Evolutionary conservation across 2,113 vertebrate species (phyloP), one percentile per base, ranked within the genome.

Genomic region (Pristiophorus japonicus): DNA sequence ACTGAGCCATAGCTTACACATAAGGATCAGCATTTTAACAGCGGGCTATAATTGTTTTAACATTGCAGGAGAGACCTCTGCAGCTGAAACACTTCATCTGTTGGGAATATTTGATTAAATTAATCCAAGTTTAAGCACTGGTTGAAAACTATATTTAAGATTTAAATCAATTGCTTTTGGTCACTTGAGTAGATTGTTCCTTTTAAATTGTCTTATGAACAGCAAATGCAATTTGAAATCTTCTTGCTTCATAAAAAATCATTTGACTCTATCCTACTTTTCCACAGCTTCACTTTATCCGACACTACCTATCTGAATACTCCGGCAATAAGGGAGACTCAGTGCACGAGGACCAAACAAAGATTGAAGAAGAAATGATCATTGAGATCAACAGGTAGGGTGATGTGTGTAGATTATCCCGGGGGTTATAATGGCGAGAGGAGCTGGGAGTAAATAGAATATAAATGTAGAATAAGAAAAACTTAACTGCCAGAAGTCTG

Each of bases 331-430:
- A 92, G 62, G 88, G 88, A 18, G 88, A 92, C 59, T 92, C 88
- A 1, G 14, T 92, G 59, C 88, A 92, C 20, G 88, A 92, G 5
- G 88, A 92, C 59, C 88, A 92, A 38, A 10, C 59, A 7, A 92
- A 92, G 62, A 92, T 92, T 65, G 88, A 92, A 65, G 88, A 92
- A 3, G 88, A 92, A 34, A 92, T 92, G 88, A 92, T 92, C 88
- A 92, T 92, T 38, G 88, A 92, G n/a, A 92, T 92, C n/a, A 92
- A 92, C 88, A 92, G 88, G 88, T 92, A 18, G 59, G 18, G 16
- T 14, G 16, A 1, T 91, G n/a, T 91, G 27, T 81, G 34, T 59
- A 3, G 88, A 1, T 91, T 30, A 59, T 55, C 47, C 34, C 11
- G 24, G 51, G 55, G 16, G 87, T 3, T 90, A n/a, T n/a, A 16